Evolutionary conservation across 2,888 invertebrate genomes (phyloP).

Genomic region (Drosophila sordidula): DNA sequence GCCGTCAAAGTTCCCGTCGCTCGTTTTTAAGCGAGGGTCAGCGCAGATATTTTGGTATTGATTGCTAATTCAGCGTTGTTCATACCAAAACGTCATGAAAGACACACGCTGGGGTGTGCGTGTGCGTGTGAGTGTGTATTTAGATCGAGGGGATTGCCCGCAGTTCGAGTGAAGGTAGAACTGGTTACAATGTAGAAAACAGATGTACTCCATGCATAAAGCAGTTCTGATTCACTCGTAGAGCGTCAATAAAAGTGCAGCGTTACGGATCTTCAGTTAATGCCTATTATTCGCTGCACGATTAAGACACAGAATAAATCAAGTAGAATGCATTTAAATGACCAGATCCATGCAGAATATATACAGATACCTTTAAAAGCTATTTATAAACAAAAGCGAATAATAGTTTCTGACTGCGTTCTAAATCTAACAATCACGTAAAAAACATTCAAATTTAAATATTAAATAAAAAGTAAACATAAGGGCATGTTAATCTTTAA

Average conservation of each 20-base stretch:
- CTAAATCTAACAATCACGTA: too few relatives aligned
- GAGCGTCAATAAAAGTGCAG: not conserved
- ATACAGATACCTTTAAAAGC: not conserved
- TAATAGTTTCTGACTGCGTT: too few relatives aligned
- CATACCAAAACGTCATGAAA: constrained; percentile 23
- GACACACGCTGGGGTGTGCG: not conserved
- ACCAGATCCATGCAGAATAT: not conserved
- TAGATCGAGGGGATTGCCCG: constrained; percentile 34
- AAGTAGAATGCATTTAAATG: not conserved
- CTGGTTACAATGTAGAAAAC: constrained; percentile 17
- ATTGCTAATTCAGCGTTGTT: constrained; percentile 23
- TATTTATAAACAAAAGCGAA: too few relatives aligned
- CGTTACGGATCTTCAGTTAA: not conserved
- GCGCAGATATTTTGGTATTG: constrained; percentile 34
- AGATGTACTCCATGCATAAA: constrained; percentile 1
- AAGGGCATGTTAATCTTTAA: too few relatives aligned
- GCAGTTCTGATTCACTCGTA: constrained; percentile 18
- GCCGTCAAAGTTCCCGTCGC: constrained; percentile 25
- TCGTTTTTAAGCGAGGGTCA: constrained; percentile 50
- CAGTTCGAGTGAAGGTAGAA: constrained; percentile 6
- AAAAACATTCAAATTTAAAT: too few relatives aligned
- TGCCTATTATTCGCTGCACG: not conserved
- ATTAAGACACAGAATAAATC: not conserved
- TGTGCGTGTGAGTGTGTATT: constrained; percentile 3
- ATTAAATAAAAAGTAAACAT: too few relatives aligned